phyloP scores from a whole-genome alignment of 1,140 invertebrate genomes.

The Elysia chlorotica region DNA sequence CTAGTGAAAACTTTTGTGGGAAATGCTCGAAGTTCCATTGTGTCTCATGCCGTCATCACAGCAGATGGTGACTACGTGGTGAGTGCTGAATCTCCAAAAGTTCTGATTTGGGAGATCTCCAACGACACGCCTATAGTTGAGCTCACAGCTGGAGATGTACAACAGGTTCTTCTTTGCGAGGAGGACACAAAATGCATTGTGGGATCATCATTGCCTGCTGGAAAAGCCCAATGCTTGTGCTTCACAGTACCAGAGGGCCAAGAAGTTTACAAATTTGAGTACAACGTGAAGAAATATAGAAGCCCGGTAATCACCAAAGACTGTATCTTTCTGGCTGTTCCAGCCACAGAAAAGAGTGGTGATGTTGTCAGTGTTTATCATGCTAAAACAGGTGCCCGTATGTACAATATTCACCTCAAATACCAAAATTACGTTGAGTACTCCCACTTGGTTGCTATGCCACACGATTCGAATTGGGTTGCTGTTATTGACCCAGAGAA shows the following conservation, averaged over 20 bases:
- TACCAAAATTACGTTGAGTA: conserved; percentile 60
- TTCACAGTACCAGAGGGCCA: conserved; percentile 68
- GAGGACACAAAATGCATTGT: conserved; percentile 83
- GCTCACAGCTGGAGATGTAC: conserved; percentile 78
- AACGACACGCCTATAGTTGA: conserved; percentile 77
- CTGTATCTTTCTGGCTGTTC: conserved; percentile 75
- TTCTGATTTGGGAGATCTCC: conserved; percentile 90
- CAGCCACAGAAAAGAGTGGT: conserved; percentile 81
- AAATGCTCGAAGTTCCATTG: conserved; percentile 90
- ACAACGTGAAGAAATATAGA: conserved; percentile 61
- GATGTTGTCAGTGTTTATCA: conserved; percentile 85
- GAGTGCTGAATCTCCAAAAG: conserved; percentile 89
- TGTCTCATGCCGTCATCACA: conserved; percentile 83
- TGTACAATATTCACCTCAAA: conserved; percentile 71
- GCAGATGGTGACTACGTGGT: conserved; percentile 81
- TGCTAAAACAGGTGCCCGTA: conserved; percentile 78
- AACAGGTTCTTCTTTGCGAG: conserved; percentile 83
- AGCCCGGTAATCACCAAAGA: conserved; percentile 80
- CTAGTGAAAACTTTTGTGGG: conserved; percentile 84
- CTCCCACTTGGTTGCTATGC: conserved; percentile 59
- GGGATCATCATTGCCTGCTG: conserved; percentile 67
- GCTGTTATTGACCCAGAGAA: conserved; percentile 90
- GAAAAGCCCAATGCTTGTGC: conserved; percentile 43
- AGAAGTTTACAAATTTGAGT: conserved; percentile 80
- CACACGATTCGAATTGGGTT: conserved; percentile 72